Percentiles rank a stretch among this genome's conserved stretches.
Evolutionary conservation across 2,797 vertebrate genomes (phyloP).

Genomic region (Avahi laniger): DNA sequence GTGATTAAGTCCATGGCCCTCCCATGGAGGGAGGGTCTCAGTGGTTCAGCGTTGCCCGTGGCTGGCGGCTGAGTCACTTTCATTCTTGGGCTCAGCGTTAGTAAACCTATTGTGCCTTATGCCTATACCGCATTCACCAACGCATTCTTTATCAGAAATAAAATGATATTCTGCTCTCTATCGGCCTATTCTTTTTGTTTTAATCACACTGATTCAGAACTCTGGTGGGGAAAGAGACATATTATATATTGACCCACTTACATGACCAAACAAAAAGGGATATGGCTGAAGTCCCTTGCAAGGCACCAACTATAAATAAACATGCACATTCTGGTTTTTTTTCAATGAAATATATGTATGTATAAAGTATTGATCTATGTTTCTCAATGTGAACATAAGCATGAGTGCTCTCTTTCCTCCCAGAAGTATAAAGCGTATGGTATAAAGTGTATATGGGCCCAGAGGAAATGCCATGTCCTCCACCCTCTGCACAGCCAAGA

Average conservation of each 20-base stretch:
- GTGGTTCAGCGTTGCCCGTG: not conserved
- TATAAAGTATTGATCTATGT: not conserved
- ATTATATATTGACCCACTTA: not conserved
- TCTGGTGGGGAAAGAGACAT: not conserved
- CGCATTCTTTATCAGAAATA: not conserved
- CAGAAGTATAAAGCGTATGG: not conserved
- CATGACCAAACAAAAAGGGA: not conserved
- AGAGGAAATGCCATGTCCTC: not conserved
- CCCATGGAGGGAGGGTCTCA: too few species aligned
- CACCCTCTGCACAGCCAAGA: not conserved
- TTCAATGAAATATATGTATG: not conserved
- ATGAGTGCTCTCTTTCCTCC: not conserved
- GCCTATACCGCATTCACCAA: not conserved
- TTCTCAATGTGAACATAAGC: not conserved
- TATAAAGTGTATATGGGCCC: not conserved
- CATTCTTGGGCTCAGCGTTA: not conserved
- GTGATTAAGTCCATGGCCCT: too few species aligned
- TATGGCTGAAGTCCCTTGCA: not conserved
- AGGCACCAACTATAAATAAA: not conserved
- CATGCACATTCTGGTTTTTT: not conserved
- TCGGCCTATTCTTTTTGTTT: not conserved
- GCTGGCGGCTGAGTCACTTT: not conserved
- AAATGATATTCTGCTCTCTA: not conserved
- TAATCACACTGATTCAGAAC: slow-evolving; percentile 6
- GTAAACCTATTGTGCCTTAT: not conserved